Evolutionary conservation across 1,140 invertebrate genomes (phyloP).

Genomic region (Drosophila mojavensis): DNA sequence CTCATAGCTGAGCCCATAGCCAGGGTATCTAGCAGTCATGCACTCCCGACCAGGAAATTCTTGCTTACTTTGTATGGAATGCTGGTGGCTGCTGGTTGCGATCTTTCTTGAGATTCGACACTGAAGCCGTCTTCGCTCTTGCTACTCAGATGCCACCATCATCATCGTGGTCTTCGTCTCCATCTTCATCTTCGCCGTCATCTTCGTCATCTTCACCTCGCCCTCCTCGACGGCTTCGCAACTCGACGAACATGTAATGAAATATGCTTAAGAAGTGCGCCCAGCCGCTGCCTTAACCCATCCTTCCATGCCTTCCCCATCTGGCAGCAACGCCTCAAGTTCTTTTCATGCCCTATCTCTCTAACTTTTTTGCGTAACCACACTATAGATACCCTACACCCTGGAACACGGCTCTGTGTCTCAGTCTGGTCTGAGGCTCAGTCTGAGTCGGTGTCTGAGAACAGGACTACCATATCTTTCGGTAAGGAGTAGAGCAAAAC

Average conservation of each 20-base stretch:
- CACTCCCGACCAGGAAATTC: too few species aligned
- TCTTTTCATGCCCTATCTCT: conserved; percentile 44
- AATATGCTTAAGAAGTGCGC: conserved; percentile 73
- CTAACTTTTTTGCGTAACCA: conserved; percentile 49
- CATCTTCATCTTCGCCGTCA: conserved; percentile 8
- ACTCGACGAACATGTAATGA: conserved; percentile 61
- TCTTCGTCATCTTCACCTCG: conserved; percentile 3
- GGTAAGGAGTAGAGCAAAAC: conserved; percentile 43
- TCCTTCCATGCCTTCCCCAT: conserved; percentile 1
- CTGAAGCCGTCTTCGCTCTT: conserved; percentile 28
- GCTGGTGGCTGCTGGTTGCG: conserved; percentile 48
- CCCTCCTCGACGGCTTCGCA: background rate
- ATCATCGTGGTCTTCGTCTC: background rate
- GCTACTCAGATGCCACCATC: conserved; percentile 21
- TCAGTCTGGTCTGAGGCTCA: background rate
- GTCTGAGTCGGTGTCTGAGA: background rate
- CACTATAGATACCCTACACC: conserved; percentile 6
- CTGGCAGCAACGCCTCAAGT: conserved; percentile 31
- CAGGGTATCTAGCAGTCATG: too few species aligned
- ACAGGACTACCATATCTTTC: background rate
- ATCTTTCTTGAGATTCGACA: conserved; percentile 75
- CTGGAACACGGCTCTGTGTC: background rate
- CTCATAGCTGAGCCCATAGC: too few species aligned
- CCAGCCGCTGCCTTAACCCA: background rate
- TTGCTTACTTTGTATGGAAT: conserved; percentile 23